Evolutionary conservation across 2,113 vertebrate genomes (phyloP).

Genomic region (Cynopterus brachyotis): DNA sequence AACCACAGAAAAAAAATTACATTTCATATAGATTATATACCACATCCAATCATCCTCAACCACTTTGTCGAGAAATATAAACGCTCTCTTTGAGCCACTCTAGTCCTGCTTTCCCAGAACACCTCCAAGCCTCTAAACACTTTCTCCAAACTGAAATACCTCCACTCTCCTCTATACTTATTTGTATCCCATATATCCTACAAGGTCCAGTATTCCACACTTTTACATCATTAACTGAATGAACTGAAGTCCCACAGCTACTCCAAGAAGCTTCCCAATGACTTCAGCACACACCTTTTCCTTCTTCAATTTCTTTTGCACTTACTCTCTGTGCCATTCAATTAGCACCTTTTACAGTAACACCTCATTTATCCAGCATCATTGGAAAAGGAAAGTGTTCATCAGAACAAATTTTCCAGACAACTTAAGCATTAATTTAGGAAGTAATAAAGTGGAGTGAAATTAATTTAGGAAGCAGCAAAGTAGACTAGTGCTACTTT

Average conservation of each 20-base stretch:
- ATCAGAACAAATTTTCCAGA: constrained; percentile 61
- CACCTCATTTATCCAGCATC: constrained; percentile 61
- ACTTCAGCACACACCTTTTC: constrained; percentile 27
- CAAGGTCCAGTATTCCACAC: not conserved
- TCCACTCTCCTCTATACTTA: not conserved
- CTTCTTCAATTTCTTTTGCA: constrained; percentile 54
- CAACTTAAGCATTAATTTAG: constrained; percentile 52
- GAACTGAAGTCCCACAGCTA: not conserved
- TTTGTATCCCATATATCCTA: not conserved
- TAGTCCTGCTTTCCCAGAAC: not conserved
- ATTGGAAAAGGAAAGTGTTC: constrained; percentile 53
- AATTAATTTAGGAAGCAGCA: constrained; percentile 39
- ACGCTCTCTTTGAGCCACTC: not conserved
- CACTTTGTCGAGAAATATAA: not conserved
- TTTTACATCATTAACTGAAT: not conserved
- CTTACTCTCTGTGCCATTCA: constrained; percentile 44
- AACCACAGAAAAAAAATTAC: not conserved
- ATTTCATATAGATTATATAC: not conserved
- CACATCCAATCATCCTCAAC: not conserved
- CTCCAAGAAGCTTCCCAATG: not conserved
- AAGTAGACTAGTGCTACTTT: not conserved
- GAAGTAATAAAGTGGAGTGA: constrained; percentile 24
- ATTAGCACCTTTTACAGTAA: constrained; percentile 68
- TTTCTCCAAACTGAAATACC: constrained; percentile 17
- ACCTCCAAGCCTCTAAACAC: not conserved